Percentiles rank a stretch among this genome's conserved stretches.
Conservation (phyloP, 2,797 vertebrate species). For the Phaenicophaeus curvirostris region DNA sequence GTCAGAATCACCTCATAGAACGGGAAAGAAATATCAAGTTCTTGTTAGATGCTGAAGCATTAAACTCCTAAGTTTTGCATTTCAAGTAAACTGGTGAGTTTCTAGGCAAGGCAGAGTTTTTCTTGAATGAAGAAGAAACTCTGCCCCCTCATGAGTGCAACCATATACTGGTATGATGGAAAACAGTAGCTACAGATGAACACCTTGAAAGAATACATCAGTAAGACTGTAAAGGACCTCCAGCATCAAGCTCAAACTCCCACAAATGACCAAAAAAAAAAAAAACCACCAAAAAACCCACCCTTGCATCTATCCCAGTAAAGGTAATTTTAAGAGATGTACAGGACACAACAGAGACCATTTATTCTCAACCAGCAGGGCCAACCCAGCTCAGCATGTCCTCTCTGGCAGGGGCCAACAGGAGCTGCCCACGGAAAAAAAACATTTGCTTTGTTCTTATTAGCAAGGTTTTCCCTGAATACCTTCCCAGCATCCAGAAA, state of each 20-base stretch:
- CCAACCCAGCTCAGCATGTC: not conserved
- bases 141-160: not conserved
- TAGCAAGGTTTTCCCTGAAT: not conserved
- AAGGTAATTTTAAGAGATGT: not conserved
- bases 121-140: not conserved
- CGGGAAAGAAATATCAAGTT: not conserved
- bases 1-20: not conserved
- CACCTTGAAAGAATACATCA: accelerated
- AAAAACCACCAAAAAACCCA: no score
- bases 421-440: not conserved
- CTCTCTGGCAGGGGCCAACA: not conserved
- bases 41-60: accelerated
- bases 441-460: not conserved
- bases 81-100: not conserved
- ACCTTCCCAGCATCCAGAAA: not conserved
- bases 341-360: not conserved
- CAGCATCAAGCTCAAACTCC: accelerated
- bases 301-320: not conserved
- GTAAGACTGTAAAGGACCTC: not conserved
- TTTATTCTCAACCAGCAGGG: not conserved
- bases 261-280: not conserved
- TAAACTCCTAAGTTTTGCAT: not conserved
- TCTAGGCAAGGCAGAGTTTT: not conserved
- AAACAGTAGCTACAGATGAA: not conserved
- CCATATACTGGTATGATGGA: not conserved